These are phyloP conservation scores for Drosophila meridiana DNA, from an alignment of 2,888 invertebrate species.

Conservation along the genomic window DNA sequence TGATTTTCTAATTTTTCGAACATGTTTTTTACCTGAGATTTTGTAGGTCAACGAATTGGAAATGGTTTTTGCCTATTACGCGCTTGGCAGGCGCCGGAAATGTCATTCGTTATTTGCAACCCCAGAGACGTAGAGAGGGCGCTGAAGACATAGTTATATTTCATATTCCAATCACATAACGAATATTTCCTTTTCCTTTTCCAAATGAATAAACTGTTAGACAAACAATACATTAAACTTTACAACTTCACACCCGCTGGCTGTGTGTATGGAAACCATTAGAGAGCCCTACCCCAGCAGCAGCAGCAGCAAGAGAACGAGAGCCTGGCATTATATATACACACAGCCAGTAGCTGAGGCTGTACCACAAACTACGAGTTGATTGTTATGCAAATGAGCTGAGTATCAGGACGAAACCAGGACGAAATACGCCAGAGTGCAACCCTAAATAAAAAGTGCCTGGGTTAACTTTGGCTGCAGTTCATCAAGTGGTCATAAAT, in stretches of 20 bases:
- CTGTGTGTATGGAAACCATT: conserved; percentile 69
- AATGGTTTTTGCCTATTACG: conserved; percentile 3
- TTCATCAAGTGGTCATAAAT: conserved; percentile 81
- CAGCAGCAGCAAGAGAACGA: neutral
- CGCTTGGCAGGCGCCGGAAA: conserved; percentile 18
- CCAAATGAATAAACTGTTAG: conserved; percentile 81
- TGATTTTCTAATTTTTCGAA: neutral
- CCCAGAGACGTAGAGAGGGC: conserved; percentile 18
- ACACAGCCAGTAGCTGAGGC: conserved; percentile 46
- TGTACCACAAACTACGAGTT: conserved; percentile 77
- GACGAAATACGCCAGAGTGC: conserved; percentile 55
- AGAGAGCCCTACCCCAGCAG: conserved; percentile 48
- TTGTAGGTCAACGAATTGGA: neutral
- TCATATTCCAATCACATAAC: conserved; percentile 65
- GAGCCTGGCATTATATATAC: neutral
- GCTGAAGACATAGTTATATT: conserved; percentile 36
- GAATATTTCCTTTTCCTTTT: conserved; percentile 54
- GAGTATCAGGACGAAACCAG: conserved; percentile 52
- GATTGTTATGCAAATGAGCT: conserved; percentile 81
- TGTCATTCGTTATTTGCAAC: conserved; percentile 32
- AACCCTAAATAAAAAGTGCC: conserved; percentile 39
- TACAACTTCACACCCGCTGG: conserved; percentile 82
- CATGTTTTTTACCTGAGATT: neutral
- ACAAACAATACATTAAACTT: conserved; percentile 80
- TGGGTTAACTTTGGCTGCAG: conserved; percentile 64